Evolutionary conservation across 92 coral and sea anemone genomes (phyloP), one percentile per base, ranked within the genome.

Genomic region (Montipora capitata): DNA sequence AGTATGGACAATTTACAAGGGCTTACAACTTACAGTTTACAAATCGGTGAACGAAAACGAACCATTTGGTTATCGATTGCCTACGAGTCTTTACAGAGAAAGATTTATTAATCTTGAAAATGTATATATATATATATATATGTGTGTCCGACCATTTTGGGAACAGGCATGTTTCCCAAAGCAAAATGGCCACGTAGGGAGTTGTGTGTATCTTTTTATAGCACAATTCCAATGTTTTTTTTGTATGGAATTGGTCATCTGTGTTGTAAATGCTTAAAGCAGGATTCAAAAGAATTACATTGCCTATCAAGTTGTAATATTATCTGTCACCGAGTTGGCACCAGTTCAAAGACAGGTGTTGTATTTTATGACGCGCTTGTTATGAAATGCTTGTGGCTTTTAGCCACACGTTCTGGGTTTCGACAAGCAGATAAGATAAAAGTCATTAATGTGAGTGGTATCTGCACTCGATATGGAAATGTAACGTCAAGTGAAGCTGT

Each of bases 291-390:
- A 63, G n/a, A 69, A 72, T 15, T 13, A 2, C 71, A 83, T 20
- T 44, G 45, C 80, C 80, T 40, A 12, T 48, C 35, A 83, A 43
- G 44, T 43, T n/a, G 52, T 56, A 45, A 71, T 71, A 16, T 83
- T 64, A 83, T 57, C n/a, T 57, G 42, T 14, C 18, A 4, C 42
- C 14, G 42, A 9, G 72, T 80, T 73, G 80, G 87, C 72, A 83
- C 87, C 87, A 2, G 87, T 73, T 7, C 0, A 20, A 72, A 72
- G 4, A 16, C 87, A 83, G 87, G 87, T 83, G 72, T 43, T 61
- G 40, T 42, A 11, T 58, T 61, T 73, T 2, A 6, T 14, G 18
- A 11, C 52, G 64, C 35, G 38, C 76, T 35, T 4, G 17, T 58
- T 41, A 54, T 61, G 63, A 75, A 15, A 38, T 42, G 66, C 20